Conservation (phyloP, 2,797 vertebrate genomes). For the Microctenopoma lineatum region DNA sequence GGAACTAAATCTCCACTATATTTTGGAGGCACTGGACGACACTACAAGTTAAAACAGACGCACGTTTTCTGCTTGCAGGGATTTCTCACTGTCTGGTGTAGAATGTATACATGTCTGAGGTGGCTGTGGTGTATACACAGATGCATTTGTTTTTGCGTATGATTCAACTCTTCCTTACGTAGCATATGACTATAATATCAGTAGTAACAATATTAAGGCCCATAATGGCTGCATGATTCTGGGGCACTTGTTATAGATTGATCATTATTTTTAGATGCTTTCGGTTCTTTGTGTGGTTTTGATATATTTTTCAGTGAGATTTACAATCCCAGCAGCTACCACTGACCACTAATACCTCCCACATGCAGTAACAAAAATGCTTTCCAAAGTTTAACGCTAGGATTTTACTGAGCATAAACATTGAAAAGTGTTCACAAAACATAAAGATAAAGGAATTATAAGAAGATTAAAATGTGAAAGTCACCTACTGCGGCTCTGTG, state of each 20-base stretch:
- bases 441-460: constrained; percentile 11
- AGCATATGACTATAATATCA: neutral
- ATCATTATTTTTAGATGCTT: neutral
- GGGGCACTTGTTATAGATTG: neutral
- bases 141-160: constrained; percentile 69
- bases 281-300: neutral
- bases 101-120: constrained; percentile 65
- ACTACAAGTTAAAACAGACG: constrained; percentile 72
- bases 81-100: constrained; percentile 64
- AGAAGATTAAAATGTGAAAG: constrained; percentile 57
- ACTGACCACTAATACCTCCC: neutral
- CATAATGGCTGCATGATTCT: neutral
- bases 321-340: neutral
- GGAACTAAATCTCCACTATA: constrained; percentile 54
- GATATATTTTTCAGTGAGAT: neutral
- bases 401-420: neutral
- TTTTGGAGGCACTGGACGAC: constrained; percentile 64
- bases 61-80: constrained; percentile 76
- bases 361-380: neutral
- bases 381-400: neutral
- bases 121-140: constrained; percentile 61
- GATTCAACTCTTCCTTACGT: neutral
- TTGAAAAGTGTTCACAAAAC: neutral
- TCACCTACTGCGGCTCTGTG: constrained; percentile 40
- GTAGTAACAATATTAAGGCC: neutral